Evolutionary conservation across 2,113 vertebrate species (phyloP).

Genomic region (Ibidorhyncha struthersii): DNA sequence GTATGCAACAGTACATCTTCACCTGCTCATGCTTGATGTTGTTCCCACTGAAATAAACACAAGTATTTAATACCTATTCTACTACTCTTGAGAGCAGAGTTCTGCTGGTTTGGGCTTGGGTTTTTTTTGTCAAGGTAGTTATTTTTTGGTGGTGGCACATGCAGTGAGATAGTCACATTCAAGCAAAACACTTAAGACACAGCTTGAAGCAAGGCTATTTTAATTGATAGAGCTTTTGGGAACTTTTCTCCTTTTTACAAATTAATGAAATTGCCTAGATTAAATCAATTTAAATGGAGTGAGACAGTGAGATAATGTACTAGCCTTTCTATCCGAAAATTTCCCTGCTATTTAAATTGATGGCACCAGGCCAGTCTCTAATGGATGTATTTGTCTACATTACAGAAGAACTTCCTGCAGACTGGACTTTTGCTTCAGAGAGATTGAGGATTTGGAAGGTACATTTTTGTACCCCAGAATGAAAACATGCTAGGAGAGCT

Average conservation of each 20-base stretch:
- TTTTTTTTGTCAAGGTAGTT: not conserved
- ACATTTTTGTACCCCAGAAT: not conserved
- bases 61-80: not conserved
- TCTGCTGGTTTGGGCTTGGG: not conserved
- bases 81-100: not conserved
- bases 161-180: not conserved
- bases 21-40: not conserved
- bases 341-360: not conserved
- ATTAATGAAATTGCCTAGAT: slow-evolving; percentile 55
- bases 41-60: not conserved
- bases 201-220: not conserved
- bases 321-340: slow-evolving; percentile 17
- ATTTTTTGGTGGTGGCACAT: not conserved
- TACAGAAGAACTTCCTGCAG: slow-evolving; percentile 17
- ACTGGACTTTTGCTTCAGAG: not conserved
- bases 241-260: not conserved
- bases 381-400: slow-evolving; percentile 29
- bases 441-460: not conserved
- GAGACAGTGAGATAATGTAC: slow-evolving; percentile 15
- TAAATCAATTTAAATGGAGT: slow-evolving; percentile 36
- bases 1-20: not conserved
- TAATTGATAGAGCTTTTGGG: slow-evolving; percentile 38
- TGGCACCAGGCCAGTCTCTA: slow-evolving; percentile 47
- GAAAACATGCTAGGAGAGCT: not conserved
- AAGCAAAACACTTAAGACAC: too few relatives aligned